These are phyloP conservation scores for Paguma larvata DNA, from an alignment of 2,797 vertebrate genomes.

Conservation along the genomic window DNA sequence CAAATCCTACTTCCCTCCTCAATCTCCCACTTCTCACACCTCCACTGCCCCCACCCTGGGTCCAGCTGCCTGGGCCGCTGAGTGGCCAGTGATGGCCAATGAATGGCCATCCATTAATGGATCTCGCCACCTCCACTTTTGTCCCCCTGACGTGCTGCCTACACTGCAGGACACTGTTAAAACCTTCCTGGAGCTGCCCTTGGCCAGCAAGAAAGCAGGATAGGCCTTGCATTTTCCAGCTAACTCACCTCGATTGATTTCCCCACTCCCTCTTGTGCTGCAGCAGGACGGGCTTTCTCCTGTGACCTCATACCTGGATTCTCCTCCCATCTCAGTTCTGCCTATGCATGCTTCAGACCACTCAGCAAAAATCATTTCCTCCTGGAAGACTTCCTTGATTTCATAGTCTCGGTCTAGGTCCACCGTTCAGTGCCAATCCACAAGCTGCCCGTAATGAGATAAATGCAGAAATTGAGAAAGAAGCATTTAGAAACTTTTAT, in stretches of 20 bases:
- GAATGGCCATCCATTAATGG: background rate
- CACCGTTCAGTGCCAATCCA: background rate
- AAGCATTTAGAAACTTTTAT: background rate
- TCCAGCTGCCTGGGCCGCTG: background rate
- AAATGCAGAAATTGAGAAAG: background rate
- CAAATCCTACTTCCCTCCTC: background rate
- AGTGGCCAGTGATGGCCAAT: no score
- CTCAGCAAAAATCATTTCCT: background rate
- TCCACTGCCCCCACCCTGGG: rapidly evolving
- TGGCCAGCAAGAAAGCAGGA: background rate
- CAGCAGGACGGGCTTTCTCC: background rate
- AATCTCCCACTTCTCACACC: rapidly evolving
- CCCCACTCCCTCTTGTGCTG: background rate
- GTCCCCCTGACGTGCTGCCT: background rate
- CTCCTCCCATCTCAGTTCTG: background rate
- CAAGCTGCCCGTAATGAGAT: background rate
- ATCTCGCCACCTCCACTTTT: background rate
- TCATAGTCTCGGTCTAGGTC: background rate
- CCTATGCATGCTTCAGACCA: background rate
- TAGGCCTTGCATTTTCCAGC: background rate
- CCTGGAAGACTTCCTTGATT: slow-evolving; percentile 17
- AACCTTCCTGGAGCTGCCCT: background rate
- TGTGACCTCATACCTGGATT: background rate
- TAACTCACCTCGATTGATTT: background rate
- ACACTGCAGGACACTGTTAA: background rate